Conservation (phyloP, 92 coral and sea anemone species). For the Zoanthus solanderi region DNA sequence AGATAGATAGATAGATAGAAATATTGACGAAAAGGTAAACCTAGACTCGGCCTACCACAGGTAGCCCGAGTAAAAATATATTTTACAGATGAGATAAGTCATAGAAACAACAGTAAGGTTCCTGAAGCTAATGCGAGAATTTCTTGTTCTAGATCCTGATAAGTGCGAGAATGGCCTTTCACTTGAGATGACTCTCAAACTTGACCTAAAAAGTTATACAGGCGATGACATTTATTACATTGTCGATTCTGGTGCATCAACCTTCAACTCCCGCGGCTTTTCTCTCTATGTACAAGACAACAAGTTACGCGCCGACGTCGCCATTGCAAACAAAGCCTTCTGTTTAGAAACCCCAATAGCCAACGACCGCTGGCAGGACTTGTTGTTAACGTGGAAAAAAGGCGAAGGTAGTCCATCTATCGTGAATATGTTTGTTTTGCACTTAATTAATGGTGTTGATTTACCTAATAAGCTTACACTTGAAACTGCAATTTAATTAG, state of each 20-base stretch:
- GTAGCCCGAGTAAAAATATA: no score
- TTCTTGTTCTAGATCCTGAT: conserved; percentile 75
- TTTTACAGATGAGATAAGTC: no score
- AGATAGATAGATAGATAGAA: no score
- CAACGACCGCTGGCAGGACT: conserved; percentile 90
- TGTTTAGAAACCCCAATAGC: conserved; percentile 86
- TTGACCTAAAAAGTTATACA: conserved; percentile 73
- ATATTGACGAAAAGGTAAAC: no score
- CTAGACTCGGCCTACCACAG: no score
- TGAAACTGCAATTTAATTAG: no score
- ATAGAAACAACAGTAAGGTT: no score
- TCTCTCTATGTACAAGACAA: conserved; percentile 86
- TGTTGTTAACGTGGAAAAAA: conserved; percentile 87
- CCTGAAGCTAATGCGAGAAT: background rate
- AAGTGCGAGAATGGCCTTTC: conserved; percentile 91
- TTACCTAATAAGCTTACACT: background rate
- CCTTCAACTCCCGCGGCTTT: conserved; percentile 97
- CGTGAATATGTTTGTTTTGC: background rate
- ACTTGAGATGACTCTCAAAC: conserved; percentile 93
- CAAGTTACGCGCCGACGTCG: conserved; percentile 91
- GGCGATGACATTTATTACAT: conserved; percentile 83
- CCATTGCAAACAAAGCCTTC: conserved; percentile 83
- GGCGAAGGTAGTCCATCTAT: conserved; percentile 69
- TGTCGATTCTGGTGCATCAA: conserved; percentile 96
- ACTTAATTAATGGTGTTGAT: background rate